These are phyloP conservation scores for Eumaeus atala DNA, from an alignment of 1,140 invertebrate genomes.

Conservation along the genomic window DNA sequence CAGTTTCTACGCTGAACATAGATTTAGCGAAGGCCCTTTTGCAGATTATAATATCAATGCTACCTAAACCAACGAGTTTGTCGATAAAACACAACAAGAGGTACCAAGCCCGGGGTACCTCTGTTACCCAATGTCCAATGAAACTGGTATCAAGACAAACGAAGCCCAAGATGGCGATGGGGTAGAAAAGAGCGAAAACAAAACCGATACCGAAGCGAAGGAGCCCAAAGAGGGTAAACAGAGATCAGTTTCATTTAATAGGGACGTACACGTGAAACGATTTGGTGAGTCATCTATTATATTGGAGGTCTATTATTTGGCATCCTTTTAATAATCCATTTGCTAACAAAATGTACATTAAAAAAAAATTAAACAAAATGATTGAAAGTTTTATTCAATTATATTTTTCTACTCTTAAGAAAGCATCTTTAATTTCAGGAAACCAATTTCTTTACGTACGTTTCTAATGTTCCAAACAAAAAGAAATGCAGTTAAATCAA, in stretches of 20 bases:
- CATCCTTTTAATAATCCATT: slow-evolving; percentile 20
- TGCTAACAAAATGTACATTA: slow-evolving; percentile 15
- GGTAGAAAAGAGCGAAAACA: slow-evolving; percentile 41
- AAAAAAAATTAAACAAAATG: too few species aligned
- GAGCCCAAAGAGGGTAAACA: slow-evolving; percentile 59
- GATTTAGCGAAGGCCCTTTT: slow-evolving; percentile 23
- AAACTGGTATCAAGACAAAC: slow-evolving; percentile 55
- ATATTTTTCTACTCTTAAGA: too few species aligned
- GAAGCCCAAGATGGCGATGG: slow-evolving; percentile 53
- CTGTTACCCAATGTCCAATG: slow-evolving; percentile 57
- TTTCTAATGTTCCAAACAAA: too few species aligned
- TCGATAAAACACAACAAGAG: slow-evolving; percentile 41
- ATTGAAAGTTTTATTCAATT: too few species aligned
- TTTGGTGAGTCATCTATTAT: slow-evolving; percentile 79
- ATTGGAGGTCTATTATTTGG: slow-evolving; percentile 16
- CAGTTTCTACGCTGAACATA: too few species aligned
- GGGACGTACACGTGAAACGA: slow-evolving; percentile 90
- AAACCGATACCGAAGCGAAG: slow-evolving; percentile 49
- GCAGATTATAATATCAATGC: slow-evolving; percentile 61
- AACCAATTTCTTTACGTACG: too few species aligned
- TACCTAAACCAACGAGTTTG: slow-evolving; percentile 46
- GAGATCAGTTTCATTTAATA: slow-evolving; percentile 86
- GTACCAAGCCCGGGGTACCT: slow-evolving; percentile 56
- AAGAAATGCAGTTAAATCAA: too few species aligned
- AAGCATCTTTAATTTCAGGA: too few species aligned